Evolutionary conservation across 35 echinoderm and acorn worm genomes (phyloP), one percentile per base, ranked within the genome.

Genomic region (Eucidaris tribuloides): DNA sequence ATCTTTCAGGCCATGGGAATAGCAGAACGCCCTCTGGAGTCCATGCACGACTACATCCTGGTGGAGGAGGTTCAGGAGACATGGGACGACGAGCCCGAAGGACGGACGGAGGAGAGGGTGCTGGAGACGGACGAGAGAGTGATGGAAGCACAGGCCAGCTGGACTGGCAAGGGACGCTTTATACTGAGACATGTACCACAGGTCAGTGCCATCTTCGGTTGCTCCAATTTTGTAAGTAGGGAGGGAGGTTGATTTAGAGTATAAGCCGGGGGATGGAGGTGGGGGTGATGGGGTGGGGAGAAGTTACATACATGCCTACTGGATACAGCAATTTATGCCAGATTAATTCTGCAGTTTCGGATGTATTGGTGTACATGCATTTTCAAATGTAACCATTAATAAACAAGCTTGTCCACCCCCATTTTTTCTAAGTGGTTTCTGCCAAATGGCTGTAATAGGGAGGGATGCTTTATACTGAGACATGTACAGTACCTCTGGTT

Each of bases 361-460:
- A n/a, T n/a, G n/a, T n/a, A n/a, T n/a, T n/a, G n/a, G n/a, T n/a
- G n/a, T n/a, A n/a, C n/a, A n/a, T n/a, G n/a, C n/a, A n/a, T n/a
- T n/a, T n/a, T n/a, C n/a, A n/a, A n/a, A n/a, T n/a, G n/a, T n/a
- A n/a, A n/a, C n/a, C n/a, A n/a, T n/a, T n/a, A n/a, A n/a, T n/a
- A n/a, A n/a, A n/a, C n/a, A n/a, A n/a, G n/a, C n/a, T n/a, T n/a
- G n/a, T n/a, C n/a, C n/a, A n/a, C n/a, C n/a, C n/a, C n/a, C n/a
- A n/a, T n/a, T n/a, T n/a, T n/a, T n/a, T n/a, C n/a, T n/a, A n/a
- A n/a, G n/a, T n/a, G n/a, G n/a, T n/a, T n/a, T n/a, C n/a, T n/a
- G n/a, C n/a, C n/a, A n/a, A n/a, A n/a, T n/a, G n/a, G 76, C 32
- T 99, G 96, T 90, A 86, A 88, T 23, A 91, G 91, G n/a, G 87